A percentile compares a stretch with the other conserved stretches of the same genome.
Conservation (phyloP, 2,113 vertebrate species). For the Coptodon bakossiorum region DNA sequence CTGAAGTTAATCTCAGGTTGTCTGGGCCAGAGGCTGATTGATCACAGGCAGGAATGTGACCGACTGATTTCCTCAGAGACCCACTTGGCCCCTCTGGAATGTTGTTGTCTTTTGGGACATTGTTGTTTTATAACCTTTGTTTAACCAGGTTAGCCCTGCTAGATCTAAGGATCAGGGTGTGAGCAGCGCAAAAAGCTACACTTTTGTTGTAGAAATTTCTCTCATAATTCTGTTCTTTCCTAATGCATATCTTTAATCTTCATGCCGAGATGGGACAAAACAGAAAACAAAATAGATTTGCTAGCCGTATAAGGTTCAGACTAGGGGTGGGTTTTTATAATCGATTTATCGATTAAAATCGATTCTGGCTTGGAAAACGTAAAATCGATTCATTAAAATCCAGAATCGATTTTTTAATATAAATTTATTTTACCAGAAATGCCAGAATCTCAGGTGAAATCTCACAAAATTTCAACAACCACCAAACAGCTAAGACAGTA, state of each 20-base stretch:
- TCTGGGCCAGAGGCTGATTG: slow-evolving; percentile 64
- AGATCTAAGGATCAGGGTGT: background rate
- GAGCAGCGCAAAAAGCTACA: background rate
- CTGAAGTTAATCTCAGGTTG: slow-evolving; percentile 55
- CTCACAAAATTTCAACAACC: no score
- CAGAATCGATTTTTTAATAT: no score
- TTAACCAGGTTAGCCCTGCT: slow-evolving; percentile 31
- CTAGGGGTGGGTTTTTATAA: no score
- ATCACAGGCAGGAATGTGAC: slow-evolving; percentile 69
- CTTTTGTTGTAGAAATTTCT: background rate
- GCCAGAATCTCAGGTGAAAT: no score
- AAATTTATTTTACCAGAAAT: no score
- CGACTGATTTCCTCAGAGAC: slow-evolving; percentile 61
- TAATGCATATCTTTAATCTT: background rate
- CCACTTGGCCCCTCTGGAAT: slow-evolving; percentile 58
- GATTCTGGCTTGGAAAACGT: no score
- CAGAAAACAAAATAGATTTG: background rate
- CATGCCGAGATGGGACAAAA: background rate
- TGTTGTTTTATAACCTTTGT: slow-evolving; percentile 44
- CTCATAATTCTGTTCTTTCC: background rate
- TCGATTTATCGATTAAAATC: no score
- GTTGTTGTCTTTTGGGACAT: slow-evolving; percentile 52
- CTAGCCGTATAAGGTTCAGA: background rate
- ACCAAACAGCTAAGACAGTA: no score
- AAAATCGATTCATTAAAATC: no score